A percentile compares a stretch with the other conserved stretches of the same genome.
Evolutionary conservation across 2,797 vertebrate genomes (phyloP).

Genomic region (Nothura maculosa): DNA sequence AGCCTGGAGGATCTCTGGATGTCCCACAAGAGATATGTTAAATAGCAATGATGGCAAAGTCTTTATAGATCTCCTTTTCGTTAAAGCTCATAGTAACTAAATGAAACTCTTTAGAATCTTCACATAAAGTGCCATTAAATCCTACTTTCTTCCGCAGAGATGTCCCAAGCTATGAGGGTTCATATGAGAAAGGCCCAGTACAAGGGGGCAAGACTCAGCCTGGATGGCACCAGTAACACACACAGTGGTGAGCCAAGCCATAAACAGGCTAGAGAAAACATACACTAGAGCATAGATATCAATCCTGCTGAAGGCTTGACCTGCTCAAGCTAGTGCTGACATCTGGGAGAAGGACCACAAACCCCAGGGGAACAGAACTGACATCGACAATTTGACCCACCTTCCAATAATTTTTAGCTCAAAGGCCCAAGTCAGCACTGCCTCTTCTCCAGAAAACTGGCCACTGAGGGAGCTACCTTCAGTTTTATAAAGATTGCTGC

Average conservation of each 20-base stretch:
- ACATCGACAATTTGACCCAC: background rate
- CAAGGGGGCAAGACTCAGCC: accelerated
- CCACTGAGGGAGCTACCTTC: background rate
- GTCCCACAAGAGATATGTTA: background rate
- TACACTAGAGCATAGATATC: accelerated
- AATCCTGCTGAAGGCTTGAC: background rate
- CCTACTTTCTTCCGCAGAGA: background rate
- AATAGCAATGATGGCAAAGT: background rate
- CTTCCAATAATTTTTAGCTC: background rate
- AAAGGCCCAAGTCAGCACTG: background rate
- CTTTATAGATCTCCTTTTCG: background rate
- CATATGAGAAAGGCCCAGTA: background rate
- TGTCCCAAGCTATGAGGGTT: background rate
- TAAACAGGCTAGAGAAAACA: background rate
- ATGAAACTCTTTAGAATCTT: background rate
- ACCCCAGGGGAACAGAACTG: background rate
- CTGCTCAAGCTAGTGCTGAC: background rate
- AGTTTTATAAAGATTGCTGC: background rate
- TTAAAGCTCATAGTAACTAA: background rate
- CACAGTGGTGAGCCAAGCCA: background rate
- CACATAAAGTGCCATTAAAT: background rate
- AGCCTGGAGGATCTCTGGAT: background rate
- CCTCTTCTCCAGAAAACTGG: background rate
- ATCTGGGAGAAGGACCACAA: background rate
- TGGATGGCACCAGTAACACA: background rate